phyloP scores from a whole-genome alignment of 2,797 vertebrate genomes.

The Triplophysa yarkandensis region DNA sequence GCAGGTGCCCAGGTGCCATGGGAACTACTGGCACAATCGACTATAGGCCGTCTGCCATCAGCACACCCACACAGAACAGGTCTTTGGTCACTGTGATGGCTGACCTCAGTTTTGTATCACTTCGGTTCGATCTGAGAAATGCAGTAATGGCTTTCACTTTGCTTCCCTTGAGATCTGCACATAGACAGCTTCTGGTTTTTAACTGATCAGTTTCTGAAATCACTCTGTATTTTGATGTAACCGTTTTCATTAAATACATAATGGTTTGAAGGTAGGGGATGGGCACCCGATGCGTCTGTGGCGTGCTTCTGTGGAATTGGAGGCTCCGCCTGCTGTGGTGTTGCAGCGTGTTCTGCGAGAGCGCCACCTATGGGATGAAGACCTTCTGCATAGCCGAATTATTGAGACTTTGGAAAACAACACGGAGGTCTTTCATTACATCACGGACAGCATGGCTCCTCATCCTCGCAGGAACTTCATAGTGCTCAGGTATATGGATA shows the following conservation, averaged over 20 bases:
- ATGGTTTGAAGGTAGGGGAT: constrained; percentile 72
- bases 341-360: constrained; percentile 82
- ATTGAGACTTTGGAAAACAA: constrained; percentile 79
- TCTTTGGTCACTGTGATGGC: not conserved
- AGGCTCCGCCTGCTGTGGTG: constrained; percentile 74
- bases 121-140: not conserved
- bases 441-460: constrained; percentile 86
- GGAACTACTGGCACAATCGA: constrained; percentile 1
- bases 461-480: constrained; percentile 82
- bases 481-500: constrained; percentile 75
- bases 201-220: not conserved
- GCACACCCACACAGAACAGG: not conserved
- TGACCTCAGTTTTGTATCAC: not conserved
- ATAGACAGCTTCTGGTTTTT: not conserved
- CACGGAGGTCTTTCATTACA: constrained; percentile 82
- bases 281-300: constrained; percentile 81
- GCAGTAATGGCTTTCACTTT: not conserved
- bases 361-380: constrained; percentile 85
- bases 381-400: constrained; percentile 80
- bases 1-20: constrained; percentile 2
- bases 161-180: constrained; percentile 1
- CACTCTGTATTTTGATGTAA: not conserved
- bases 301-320: constrained; percentile 78
- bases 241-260: not conserved
- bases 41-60: constrained; percentile 7